Percentiles rank a stretch among this genome's conserved stretches.
These are phyloP conservation scores for Zoanthus gigantus DNA, from an alignment of 92 coral and sea anemone genomes.

Conservation along the genomic window DNA sequence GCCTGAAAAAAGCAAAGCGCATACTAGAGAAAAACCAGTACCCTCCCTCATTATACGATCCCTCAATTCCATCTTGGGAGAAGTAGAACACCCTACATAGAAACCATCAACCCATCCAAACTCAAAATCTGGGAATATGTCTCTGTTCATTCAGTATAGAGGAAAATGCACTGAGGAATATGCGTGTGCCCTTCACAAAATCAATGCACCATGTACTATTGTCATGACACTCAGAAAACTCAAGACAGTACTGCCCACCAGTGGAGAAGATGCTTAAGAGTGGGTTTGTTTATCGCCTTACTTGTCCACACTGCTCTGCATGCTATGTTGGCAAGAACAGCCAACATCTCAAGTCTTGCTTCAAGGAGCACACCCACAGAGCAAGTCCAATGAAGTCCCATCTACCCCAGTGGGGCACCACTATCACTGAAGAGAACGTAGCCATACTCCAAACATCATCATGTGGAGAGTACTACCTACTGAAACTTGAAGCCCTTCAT, in stretches of 20 bases:
- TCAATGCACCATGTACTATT: not conserved
- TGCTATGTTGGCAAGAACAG: not conserved
- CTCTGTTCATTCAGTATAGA: too few relatives aligned
- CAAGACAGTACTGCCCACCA: not conserved
- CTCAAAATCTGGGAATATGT: too few relatives aligned
- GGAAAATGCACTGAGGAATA: not conserved
- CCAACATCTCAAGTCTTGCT: not conserved
- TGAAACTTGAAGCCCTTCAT: too few relatives aligned
- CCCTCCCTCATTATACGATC: too few relatives aligned
- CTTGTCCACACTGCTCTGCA: not conserved
- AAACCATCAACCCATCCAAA: not conserved
- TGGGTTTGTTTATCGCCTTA: not conserved
- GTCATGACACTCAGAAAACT: slow-evolving; percentile 1
- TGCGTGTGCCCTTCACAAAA: not conserved
- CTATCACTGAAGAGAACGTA: too few relatives aligned
- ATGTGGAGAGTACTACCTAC: too few relatives aligned
- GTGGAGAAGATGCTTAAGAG: too few relatives aligned
- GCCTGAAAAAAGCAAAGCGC: too few relatives aligned
- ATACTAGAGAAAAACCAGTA: too few relatives aligned
- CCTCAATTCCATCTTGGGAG: not conserved
- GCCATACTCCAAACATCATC: too few relatives aligned
- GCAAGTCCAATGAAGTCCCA: not conserved
- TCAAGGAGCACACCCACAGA: not conserved
- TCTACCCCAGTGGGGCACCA: not conserved
- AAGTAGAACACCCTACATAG: not conserved